Evolutionary conservation across 2,113 vertebrate species (phyloP), one percentile per base, ranked within the genome.

Genomic region (Bos indicus): DNA sequence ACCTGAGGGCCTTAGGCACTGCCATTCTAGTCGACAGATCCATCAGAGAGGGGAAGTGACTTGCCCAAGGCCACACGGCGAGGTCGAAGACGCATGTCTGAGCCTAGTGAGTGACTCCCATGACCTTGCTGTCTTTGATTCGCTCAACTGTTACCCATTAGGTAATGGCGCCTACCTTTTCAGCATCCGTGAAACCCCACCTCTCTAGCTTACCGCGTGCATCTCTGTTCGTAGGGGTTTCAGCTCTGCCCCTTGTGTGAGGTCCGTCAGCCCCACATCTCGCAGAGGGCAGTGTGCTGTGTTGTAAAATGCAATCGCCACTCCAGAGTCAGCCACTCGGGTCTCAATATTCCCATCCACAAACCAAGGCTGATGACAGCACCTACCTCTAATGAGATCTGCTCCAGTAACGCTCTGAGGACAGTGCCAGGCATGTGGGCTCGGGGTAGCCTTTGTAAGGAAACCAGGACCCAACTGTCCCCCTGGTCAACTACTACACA

Each of bases 201-300:
- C 17, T 25, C 3, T 86, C 67, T 2, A 13, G n/a, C 21, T 52
- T 10, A 7, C 91, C 57, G 19, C 60, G 52, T 33, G 14, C 46
- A 26, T 78, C 46, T 67, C 17, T 21, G 6, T 54, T 80, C 54
- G 5, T 0, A 80, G 11, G 17, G 33, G 7, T 60, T 90, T 84
- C 51, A 43, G 56, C 54, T 67, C 80, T 23, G 64, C 19, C 19
- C 92, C 46, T 74, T 28, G 2, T 71, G 57, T 33, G 26, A 71
- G 26, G n/a, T 85, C 4, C 14, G 14, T 82, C 43, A 40, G 57
- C 25, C 78, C 19, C 48, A 14, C 36, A 4, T 12, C 30, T 21
- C 3, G 7, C 14, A 43, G 33, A 30, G 11, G 4, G 64, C n/a
- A 19, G 60, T 4, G 11, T 0, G 0, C 2, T 17, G 14, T 51